These are phyloP conservation scores for Campylomormyrus numenius DNA, from an alignment of 2,113 vertebrate genomes.

Conservation along the genomic window DNA sequence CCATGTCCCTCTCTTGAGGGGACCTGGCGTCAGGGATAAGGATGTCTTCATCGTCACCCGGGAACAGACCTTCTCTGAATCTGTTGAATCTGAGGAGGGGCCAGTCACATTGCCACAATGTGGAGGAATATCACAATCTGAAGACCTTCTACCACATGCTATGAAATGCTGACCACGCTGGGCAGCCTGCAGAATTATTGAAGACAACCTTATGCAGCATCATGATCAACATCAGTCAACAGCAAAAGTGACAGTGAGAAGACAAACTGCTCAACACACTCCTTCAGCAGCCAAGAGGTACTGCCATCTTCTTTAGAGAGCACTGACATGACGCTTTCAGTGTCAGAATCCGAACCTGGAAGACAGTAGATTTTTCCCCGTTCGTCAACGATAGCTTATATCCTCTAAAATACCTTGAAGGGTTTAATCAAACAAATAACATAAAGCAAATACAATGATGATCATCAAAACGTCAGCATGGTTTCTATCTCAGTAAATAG, in stretches of 20 bases:
- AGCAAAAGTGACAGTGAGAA: not conserved
- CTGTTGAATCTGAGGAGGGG: slow-evolving; percentile 50
- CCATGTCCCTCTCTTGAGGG: slow-evolving; percentile 61
- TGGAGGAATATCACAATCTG: not conserved
- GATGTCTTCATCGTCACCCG: slow-evolving; percentile 54
- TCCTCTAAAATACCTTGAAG: not conserved
- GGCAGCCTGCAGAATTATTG: not conserved
- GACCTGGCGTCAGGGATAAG: slow-evolving; percentile 56
- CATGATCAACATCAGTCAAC: not conserved
- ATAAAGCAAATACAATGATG: not conserved
- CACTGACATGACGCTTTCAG: slow-evolving; percentile 25
- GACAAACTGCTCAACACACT: slow-evolving; percentile 56
- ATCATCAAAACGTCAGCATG: not conserved
- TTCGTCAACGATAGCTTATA: not conserved
- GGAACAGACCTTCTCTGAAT: slow-evolving; percentile 52
- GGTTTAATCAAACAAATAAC: not conserved
- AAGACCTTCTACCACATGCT: not conserved
- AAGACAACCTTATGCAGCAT: not conserved
- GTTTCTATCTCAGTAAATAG: not conserved
- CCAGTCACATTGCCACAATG: not conserved
- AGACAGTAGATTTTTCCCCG: not conserved
- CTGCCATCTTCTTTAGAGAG: slow-evolving; percentile 42
- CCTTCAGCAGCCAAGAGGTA: slow-evolving; percentile 40
- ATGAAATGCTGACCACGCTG: not conserved
- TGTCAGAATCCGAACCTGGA: slow-evolving; percentile 33